Evolutionary conservation across 1,140 invertebrate species (phyloP).

Genomic region (Himalopsyche phryganea): DNA sequence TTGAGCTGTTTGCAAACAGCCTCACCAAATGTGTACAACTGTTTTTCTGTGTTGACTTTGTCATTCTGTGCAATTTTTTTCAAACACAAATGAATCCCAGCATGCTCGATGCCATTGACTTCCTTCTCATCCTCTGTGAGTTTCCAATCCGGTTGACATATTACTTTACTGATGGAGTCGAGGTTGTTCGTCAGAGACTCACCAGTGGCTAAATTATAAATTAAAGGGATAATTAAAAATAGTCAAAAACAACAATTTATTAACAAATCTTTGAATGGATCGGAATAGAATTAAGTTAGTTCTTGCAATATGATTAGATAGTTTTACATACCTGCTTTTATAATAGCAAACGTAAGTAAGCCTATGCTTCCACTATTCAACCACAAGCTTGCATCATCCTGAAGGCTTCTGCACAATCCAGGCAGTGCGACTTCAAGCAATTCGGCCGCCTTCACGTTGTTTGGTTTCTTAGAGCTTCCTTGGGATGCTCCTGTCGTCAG

Average conservation of each 20-base stretch:
- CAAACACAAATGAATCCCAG: constrained; percentile 73
- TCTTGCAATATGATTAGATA: no score
- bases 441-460: constrained; percentile 67
- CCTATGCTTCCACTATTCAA: constrained; percentile 65
- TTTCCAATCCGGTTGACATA: constrained; percentile 42
- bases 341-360: constrained; percentile 66
- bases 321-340: constrained; percentile 59
- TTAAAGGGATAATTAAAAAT: not conserved
- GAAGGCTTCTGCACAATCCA: constrained; percentile 61
- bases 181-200: constrained; percentile 13
- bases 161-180: constrained; percentile 31
- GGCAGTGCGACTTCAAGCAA: constrained; percentile 64
- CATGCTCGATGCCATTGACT: constrained; percentile 68
- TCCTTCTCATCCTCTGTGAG: constrained; percentile 50
- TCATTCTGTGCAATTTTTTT: constrained; percentile 76
- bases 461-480: constrained; percentile 77
- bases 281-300: no score
- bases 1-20: constrained; percentile 39
- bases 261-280: no score
- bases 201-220: constrained; percentile 24
- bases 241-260: no score
- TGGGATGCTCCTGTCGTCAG: constrained; percentile 70
- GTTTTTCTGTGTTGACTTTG: constrained; percentile 36
- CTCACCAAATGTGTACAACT: constrained; percentile 40
- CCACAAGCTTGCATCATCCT: constrained; percentile 62